A percentile compares a stretch with the other conserved stretches of the same genome.
Conservation (phyloP, 2,888 invertebrate species). For the Yponomeuta malinellus region DNA sequence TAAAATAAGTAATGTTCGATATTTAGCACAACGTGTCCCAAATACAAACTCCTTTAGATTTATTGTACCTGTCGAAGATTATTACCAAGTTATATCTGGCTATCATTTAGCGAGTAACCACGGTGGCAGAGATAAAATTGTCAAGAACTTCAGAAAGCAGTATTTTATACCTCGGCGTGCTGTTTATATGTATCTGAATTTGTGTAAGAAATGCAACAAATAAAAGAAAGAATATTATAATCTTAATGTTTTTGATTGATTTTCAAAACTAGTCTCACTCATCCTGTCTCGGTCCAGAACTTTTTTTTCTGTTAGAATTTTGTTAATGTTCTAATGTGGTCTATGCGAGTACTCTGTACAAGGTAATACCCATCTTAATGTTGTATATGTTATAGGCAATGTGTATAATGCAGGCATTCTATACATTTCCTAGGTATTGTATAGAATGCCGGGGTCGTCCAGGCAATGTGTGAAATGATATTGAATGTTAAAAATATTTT, state of each 20-base stretch:
- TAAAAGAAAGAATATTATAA: not conserved
- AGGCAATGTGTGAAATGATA: too few relatives aligned
- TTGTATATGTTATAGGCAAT: too few relatives aligned
- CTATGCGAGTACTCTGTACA: too few relatives aligned
- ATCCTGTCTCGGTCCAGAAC: too few relatives aligned
- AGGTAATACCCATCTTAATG: too few relatives aligned
- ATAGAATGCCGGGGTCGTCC: too few relatives aligned
- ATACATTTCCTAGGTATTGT: too few relatives aligned
- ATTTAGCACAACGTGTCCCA: not conserved
- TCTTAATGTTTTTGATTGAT: not conserved
- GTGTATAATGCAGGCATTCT: too few relatives aligned
- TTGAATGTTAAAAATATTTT: too few relatives aligned
- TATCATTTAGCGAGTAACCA: not conserved
- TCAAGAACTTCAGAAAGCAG: not conserved
- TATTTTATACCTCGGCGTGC: not conserved
- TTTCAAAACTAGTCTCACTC: too few relatives aligned
- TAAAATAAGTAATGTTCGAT: not conserved
- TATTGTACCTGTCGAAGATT: not conserved
- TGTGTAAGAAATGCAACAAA: slow-evolving; percentile 4
- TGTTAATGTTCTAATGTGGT: too few relatives aligned
- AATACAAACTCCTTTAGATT: not conserved
- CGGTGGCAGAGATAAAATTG: not conserved
- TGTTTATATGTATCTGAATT: not conserved
- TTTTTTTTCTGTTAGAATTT: too few relatives aligned
- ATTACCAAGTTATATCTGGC: not conserved